A percentile compares a stretch with the other conserved stretches of the same genome.
phyloP scores from a whole-genome alignment of 1,140 invertebrate genomes.

The Pentalonia nigronervosa region DNA sequence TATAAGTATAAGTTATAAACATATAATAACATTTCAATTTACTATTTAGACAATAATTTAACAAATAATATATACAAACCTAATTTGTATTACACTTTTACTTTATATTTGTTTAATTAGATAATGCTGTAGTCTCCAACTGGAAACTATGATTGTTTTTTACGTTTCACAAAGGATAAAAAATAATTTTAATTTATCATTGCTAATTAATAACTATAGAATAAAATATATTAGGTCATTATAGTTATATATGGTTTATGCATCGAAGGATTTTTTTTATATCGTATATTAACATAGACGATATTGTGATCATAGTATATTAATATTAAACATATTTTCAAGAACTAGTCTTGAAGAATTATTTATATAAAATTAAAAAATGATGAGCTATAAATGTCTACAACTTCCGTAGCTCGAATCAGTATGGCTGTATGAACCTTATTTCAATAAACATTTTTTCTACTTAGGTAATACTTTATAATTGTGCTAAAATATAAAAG shows the following conservation, averaged over 20 bases:
- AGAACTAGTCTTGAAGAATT: neutral
- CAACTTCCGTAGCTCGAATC: neutral
- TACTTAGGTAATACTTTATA: conserved; percentile 20
- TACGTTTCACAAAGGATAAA: neutral
- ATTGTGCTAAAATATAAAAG: neutral
- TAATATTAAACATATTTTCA: neutral
- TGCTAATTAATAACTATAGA: neutral
- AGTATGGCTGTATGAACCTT: neutral
- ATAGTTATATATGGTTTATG: no score
- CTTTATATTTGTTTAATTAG: neutral
- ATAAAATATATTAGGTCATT: no score
- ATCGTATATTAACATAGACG: no score
- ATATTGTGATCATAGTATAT: no score
- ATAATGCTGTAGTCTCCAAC: neutral
- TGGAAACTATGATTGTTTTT: neutral
- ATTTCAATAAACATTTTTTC: neutral
- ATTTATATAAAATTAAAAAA: neutral
- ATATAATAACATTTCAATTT: neutral
- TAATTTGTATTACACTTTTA: neutral
- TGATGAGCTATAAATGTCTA: neutral
- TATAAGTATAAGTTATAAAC: no score
- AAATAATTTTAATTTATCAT: neutral
- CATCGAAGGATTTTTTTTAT: neutral
- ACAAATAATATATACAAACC: no score
- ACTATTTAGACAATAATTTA: neutral